These are phyloP conservation scores for Apoda limacodes DNA, from an alignment of 2,888 invertebrate genomes.

Conservation along the genomic window DNA sequence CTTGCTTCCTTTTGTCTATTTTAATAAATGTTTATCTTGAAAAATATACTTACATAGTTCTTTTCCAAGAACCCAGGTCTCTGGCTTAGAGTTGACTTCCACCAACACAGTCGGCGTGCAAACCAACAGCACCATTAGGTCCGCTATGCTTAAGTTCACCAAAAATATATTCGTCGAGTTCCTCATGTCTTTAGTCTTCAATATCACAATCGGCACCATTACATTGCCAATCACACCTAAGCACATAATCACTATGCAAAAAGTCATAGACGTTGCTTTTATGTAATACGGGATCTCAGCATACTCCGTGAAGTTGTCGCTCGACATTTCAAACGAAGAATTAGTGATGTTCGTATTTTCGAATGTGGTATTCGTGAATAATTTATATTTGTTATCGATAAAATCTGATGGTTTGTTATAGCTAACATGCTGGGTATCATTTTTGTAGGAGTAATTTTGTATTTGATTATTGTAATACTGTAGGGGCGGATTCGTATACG, in stretches of 20 bases:
- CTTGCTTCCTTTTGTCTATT: too few relatives aligned
- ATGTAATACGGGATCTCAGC: constrained; percentile 86
- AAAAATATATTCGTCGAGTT: constrained; percentile 96
- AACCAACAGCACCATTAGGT: constrained; percentile 89
- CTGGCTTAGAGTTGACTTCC: constrained; percentile 92
- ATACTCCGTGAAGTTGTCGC: constrained; percentile 49
- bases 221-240: constrained; percentile 92
- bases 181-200: constrained; percentile 93
- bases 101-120: constrained; percentile 94
- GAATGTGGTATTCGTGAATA: constrained; percentile 12
- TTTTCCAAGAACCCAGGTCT: constrained; percentile 93
- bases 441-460: constrained; percentile 31
- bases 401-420: constrained; percentile 19
- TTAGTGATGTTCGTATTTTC: constrained; percentile 26
- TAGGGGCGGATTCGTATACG: constrained; percentile 31
- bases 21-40: too few relatives aligned
- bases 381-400: constrained; percentile 18
- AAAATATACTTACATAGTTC: constrained; percentile 95
- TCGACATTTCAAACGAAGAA: constrained; percentile 32
- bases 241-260: constrained; percentile 89
- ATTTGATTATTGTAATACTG: constrained; percentile 26
- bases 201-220: constrained; percentile 93
- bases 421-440: constrained; percentile 28
- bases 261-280: constrained; percentile 87
- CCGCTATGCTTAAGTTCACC: constrained; percentile 93